Percentiles rank a stretch among this genome's conserved stretches.
Evolutionary conservation across 2,797 vertebrate species (phyloP).

Genomic region (Enteromius fasciolatus): DNA sequence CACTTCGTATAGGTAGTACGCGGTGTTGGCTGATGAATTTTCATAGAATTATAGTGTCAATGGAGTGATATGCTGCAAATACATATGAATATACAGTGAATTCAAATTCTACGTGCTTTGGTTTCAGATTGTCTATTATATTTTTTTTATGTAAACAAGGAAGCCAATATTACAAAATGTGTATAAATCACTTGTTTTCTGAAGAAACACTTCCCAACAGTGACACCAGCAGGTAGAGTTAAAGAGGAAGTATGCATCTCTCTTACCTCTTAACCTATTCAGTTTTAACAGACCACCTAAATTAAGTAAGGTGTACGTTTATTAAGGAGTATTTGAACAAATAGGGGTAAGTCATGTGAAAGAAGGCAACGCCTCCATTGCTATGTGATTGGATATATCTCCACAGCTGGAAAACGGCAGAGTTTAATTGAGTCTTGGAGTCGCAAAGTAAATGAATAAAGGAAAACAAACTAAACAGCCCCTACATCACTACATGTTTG

Average conservation of each 20-base stretch:
- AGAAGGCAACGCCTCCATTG: background rate
- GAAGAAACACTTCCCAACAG: background rate
- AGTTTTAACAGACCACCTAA: background rate
- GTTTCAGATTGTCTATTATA: background rate
- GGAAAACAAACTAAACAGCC: too few relatives aligned
- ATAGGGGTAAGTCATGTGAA: background rate
- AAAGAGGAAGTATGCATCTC: background rate
- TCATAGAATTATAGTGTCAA: constrained; percentile 1
- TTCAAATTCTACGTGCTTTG: background rate
- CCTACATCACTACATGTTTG: too few relatives aligned
- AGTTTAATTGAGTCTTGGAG: background rate
- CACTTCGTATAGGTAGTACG: constrained; percentile 47
- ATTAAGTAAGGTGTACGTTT: background rate
- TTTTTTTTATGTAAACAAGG: background rate
- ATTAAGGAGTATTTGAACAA: background rate
- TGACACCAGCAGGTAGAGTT: background rate
- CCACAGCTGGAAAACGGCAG: background rate
- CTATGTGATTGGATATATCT: too few relatives aligned
- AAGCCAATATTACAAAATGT: background rate
- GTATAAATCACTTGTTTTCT: background rate
- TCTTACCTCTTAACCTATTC: too few relatives aligned
- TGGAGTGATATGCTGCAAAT: background rate
- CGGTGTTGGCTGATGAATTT: constrained; percentile 22
- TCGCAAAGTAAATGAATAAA: too few relatives aligned
- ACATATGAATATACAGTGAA: background rate